Percentiles rank a stretch among this genome's conserved stretches.
These are phyloP conservation scores for Agonopterix arenella DNA, from an alignment of 2,888 invertebrate genomes.

Conservation along the genomic window DNA sequence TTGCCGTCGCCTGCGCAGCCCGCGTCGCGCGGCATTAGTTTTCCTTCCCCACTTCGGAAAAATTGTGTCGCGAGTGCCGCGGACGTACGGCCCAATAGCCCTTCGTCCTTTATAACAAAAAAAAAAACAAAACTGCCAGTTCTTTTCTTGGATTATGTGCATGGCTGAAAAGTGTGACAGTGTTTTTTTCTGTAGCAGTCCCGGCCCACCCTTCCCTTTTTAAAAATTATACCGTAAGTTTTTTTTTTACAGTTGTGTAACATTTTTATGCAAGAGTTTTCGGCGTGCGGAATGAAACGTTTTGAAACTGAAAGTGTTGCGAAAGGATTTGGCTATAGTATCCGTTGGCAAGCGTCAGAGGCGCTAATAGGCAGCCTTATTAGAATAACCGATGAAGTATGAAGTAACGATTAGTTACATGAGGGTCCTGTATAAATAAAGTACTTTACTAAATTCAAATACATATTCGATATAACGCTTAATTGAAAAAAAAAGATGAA, in stretches of 20 bases:
- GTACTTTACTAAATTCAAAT: too few relatives aligned
- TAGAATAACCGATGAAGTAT: constrained; percentile 21
- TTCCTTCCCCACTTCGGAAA: constrained; percentile 52
- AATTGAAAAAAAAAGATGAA: too few relatives aligned
- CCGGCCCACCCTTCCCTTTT: constrained; percentile 50
- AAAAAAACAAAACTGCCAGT: constrained; percentile 16
- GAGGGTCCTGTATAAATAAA: too few relatives aligned
- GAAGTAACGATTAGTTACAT: background rate
- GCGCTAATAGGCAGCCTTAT: constrained; percentile 36
- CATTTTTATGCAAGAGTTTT: constrained; percentile 25
- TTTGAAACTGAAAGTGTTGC: constrained; percentile 39
- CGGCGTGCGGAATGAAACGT: constrained; percentile 18
- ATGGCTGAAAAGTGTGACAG: constrained; percentile 61
- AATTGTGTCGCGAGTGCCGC: constrained; percentile 67
- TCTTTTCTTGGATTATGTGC: constrained; percentile 54
- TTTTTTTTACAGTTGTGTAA: constrained; percentile 4
- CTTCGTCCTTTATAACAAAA: constrained; percentile 8
- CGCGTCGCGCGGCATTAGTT: constrained; percentile 69
- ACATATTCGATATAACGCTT: too few relatives aligned
- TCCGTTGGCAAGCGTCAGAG: constrained; percentile 25
- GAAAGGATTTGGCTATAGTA: constrained; percentile 13
- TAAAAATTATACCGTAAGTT: constrained; percentile 32
- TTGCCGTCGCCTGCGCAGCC: constrained; percentile 52
- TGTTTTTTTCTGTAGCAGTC: constrained; percentile 51
- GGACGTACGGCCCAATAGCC: constrained; percentile 10